These are phyloP conservation scores for Drosophila nr. perissopoda DNA, from an alignment of 2,888 invertebrate species.

Conservation along the genomic window DNA sequence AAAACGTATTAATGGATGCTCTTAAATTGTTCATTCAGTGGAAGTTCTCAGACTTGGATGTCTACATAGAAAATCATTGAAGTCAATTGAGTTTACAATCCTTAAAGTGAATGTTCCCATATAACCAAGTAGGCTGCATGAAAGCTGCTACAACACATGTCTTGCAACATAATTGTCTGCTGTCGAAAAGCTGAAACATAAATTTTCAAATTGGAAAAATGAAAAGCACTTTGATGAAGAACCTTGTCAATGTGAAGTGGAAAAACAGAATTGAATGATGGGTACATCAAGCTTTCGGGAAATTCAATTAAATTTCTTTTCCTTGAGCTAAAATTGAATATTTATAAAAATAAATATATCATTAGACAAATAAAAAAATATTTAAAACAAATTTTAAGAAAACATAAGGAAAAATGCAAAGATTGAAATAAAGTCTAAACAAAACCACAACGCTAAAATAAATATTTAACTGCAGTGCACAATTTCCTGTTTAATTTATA, in stretches of 20 bases:
- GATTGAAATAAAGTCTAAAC: neutral
- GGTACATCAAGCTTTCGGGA: constrained; percentile 8
- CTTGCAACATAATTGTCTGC: constrained; percentile 48
- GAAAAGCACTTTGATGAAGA: constrained; percentile 46
- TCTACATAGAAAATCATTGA: constrained; percentile 28
- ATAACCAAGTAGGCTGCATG: constrained; percentile 18
- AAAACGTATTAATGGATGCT: constrained; percentile 24
- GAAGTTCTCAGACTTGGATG: constrained; percentile 18
- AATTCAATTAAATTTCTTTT: constrained; percentile 11
- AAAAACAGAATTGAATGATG: constrained; percentile 30
- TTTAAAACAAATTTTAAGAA: neutral
- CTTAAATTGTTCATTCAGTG: constrained; percentile 21
- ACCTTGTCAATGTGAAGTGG: constrained; percentile 41
- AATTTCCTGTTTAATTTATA: constrained; percentile 7
- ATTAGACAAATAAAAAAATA: neutral
- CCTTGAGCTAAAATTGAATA: neutral
- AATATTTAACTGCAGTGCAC: constrained; percentile 25
- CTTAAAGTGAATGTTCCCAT: constrained; percentile 24
- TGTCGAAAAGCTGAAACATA: constrained; percentile 19
- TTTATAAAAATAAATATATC: neutral
- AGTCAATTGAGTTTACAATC: constrained; percentile 56
- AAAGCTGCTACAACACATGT: constrained; percentile 25
- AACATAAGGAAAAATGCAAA: neutral
- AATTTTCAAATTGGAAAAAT: constrained; percentile 48
- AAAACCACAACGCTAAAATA: neutral